These are phyloP conservation scores for Rousettus madagascariensis DNA, from an alignment of 2,797 vertebrate species.

Conservation along the genomic window DNA sequence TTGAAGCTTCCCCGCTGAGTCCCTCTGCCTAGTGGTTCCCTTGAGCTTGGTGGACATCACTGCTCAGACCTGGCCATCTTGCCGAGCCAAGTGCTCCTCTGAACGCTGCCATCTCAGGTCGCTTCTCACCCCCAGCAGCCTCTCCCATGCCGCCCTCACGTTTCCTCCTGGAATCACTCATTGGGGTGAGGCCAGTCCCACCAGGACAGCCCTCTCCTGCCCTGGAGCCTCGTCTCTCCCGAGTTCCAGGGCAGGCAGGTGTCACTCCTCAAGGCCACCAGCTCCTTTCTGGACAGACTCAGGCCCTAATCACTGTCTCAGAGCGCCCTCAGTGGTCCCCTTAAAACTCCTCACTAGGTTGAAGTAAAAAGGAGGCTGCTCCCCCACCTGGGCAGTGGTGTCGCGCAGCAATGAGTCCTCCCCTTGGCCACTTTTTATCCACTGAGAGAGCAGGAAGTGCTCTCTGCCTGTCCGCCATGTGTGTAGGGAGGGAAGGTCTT, in stretches of 20 bases:
- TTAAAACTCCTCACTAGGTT: neutral
- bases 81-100: neutral
- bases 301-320: neutral
- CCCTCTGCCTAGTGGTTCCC: neutral
- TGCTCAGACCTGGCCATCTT: neutral
- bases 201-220: neutral
- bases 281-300: neutral
- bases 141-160: neutral
- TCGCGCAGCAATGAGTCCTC: neutral
- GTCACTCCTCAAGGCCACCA: neutral
- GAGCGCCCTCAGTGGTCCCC: neutral
- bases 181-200: neutral
- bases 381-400: no score
- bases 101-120: no score
- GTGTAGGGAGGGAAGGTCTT: neutral
- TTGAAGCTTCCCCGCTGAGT: neutral
- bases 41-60: neutral
- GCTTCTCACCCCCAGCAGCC: neutral
- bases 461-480: neutral
- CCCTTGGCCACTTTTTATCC: neutral
- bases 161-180: neutral
- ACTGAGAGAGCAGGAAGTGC: neutral
- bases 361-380: neutral
- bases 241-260: neutral
- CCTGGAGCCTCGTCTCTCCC: neutral